These are phyloP conservation scores for Phrixothrix hirtus DNA, from an alignment of 2,888 invertebrate species.

Conservation along the genomic window DNA sequence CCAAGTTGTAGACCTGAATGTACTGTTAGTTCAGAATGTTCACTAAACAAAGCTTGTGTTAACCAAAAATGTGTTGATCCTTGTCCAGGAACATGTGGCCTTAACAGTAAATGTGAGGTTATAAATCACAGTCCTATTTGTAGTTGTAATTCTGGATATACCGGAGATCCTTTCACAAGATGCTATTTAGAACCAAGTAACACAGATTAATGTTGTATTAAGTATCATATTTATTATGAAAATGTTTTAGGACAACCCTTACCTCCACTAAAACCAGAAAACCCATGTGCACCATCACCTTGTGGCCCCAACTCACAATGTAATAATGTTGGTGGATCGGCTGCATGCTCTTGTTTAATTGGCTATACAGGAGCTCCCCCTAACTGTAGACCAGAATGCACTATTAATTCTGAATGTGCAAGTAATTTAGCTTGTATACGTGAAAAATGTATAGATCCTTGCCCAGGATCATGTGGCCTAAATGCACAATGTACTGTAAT, in stretches of 20 bases:
- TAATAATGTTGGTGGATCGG: conserved; percentile 56
- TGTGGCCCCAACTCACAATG: conserved; percentile 64
- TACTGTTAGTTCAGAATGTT: no score
- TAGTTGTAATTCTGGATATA: conserved; percentile 65
- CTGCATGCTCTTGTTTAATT: conserved; percentile 60
- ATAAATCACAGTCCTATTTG: no score
- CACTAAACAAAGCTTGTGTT: no score
- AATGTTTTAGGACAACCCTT: conserved; percentile 2
- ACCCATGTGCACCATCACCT: conserved; percentile 62
- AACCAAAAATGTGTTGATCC: no score
- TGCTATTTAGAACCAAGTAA: conserved; percentile 54
- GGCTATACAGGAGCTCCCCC: conserved; percentile 60
- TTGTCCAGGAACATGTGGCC: conserved; percentile 69
- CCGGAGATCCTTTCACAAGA: conserved; percentile 69
- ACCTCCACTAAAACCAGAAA: conserved; percentile 43
- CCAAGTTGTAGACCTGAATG: conserved; percentile 71
- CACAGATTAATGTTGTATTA: conserved; percentile 6
- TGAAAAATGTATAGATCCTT: no score
- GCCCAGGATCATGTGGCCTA: conserved; percentile 66
- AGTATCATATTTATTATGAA: no score
- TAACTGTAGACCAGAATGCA: conserved; percentile 62
- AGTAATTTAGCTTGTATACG: conserved; percentile 58
- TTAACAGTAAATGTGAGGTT: conserved; percentile 60
- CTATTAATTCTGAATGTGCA: conserved; percentile 60
- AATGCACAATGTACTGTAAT: conserved; percentile 67